Evolutionary conservation across 1,140 invertebrate species (phyloP).

Genomic region (Drosophila trapezifrons): DNA sequence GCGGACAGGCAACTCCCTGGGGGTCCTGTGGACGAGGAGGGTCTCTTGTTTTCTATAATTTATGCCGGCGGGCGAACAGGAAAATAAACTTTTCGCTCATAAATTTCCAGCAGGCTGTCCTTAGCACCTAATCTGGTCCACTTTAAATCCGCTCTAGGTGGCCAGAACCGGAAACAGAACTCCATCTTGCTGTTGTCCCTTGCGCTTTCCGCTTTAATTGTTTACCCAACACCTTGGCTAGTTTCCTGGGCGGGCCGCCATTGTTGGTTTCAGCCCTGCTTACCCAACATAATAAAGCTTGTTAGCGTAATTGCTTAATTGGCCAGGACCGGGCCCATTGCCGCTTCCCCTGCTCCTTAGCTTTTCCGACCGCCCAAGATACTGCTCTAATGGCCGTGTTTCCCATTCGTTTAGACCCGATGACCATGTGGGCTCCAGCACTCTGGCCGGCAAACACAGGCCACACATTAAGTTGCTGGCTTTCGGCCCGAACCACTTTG

Average conservation of each 20-base stretch:
- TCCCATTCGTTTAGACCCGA: constrained; percentile 55
- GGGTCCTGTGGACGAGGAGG: constrained; percentile 25
- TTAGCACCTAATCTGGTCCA: constrained; percentile 63
- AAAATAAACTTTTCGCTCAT: constrained; percentile 51
- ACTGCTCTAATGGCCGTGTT: constrained; percentile 66
- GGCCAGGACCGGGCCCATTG: constrained; percentile 41
- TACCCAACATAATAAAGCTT: constrained; percentile 77
- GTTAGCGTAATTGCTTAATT: constrained; percentile 82
- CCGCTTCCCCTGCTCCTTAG: not conserved
- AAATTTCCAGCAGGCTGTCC: constrained; percentile 53
- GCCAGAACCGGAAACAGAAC: constrained; percentile 6
- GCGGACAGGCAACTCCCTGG: constrained; percentile 11
- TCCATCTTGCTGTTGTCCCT: constrained; percentile 30
- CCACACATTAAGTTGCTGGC: constrained; percentile 44
- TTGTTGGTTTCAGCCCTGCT: constrained; percentile 33
- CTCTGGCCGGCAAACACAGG: constrained; percentile 24
- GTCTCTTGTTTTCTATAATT: constrained; percentile 54
- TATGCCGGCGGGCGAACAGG: constrained; percentile 50
- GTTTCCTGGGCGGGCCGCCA: constrained; percentile 35
- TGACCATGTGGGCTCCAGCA: constrained; percentile 65
- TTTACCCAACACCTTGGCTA: constrained; percentile 71
- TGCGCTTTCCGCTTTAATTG: constrained; percentile 62
- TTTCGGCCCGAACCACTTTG: constrained; percentile 41
- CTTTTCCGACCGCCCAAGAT: not conserved
- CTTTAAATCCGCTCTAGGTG: constrained; percentile 54